Base-by-base conservation (phyloP, 2,888 invertebrate species). In the Drosophila paramelanica region DNA sequence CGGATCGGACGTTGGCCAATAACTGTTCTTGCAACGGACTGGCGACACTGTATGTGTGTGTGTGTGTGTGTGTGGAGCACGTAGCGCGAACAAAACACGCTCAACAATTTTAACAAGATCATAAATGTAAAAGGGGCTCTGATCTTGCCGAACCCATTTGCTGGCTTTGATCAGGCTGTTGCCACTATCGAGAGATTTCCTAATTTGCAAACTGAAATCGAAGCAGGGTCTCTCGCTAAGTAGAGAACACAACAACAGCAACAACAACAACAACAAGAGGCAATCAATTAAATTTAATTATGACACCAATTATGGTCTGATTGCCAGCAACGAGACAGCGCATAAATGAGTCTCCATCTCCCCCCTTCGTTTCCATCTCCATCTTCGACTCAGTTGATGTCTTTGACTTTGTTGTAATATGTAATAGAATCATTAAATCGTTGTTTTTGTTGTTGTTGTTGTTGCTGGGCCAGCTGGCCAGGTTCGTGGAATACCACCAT, bases 201-300 rank as follows among this genome's bases (percentile, higher is more conserved):
- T 81, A 89, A 84, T 84, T 84, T 84, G 84, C 84, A 84, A 84
- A 51, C 76, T 53, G 53, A 67, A 56, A 52, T 53, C 42, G 13
- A 58, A 23, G 45, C 53, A 53, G 39, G 42, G 36, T 59, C 45
- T 42, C 41, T 49, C 20, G 47, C 58, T 61, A 2, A 20, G 42
- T 20, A 61, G 47, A 62, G 8, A 47, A 59, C 47, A 47, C 27
- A 47, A 59, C 47, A 47, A 45, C 27, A 61, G n/a, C 55, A 71
- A 20, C 41, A 49, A 17, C 45, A 46, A 31, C 57, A 49, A 62
- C 66, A 74, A 39, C 27, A 39, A 57, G 58, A 68, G 61, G 66
- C 89, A 89, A 89, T 85, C 85, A 85, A 85, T 85, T 85, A 88
- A 85, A 85, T 85, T 85, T 85, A 85, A 85, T 85, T 85, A 85